Conservation (phyloP, 2,888 invertebrate genomes). For the Synergus itoensis region DNA sequence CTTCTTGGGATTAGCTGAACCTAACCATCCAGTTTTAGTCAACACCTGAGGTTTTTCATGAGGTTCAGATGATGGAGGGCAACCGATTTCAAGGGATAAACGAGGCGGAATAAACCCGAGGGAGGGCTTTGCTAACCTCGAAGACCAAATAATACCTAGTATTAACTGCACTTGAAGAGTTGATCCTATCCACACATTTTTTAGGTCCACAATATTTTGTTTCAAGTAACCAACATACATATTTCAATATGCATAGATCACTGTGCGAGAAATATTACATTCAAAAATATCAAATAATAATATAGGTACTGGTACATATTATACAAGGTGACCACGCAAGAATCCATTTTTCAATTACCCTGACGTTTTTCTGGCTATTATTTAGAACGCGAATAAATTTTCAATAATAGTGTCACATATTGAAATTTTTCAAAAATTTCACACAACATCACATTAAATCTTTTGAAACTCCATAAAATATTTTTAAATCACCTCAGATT, state of each 20-base stretch:
- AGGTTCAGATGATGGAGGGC: constrained; percentile 37
- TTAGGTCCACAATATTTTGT: neutral
- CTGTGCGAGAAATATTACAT: no score
- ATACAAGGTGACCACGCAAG: no score
- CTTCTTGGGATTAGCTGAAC: constrained; percentile 40
- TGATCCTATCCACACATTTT: neutral
- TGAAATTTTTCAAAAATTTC: no score
- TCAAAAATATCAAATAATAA: no score
- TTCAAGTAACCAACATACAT: neutral
- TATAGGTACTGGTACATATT: no score
- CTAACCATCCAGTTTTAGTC: constrained; percentile 56
- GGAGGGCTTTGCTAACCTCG: constrained; percentile 53
- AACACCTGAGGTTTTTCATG: constrained; percentile 64
- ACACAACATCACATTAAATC: no score
- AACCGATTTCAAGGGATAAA: constrained; percentile 63
- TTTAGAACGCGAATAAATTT: no score
- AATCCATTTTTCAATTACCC: no score
- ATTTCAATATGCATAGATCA: neutral
- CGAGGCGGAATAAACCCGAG: constrained; percentile 67
- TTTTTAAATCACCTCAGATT: no score
- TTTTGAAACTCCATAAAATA: no score
- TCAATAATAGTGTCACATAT: no score
- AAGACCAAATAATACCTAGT: constrained; percentile 63
- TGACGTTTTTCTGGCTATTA: no score
- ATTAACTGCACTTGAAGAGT: constrained; percentile 51